phyloP scores from a whole-genome alignment of 2,888 invertebrate species.

The Drosophila neotestacea region DNA sequence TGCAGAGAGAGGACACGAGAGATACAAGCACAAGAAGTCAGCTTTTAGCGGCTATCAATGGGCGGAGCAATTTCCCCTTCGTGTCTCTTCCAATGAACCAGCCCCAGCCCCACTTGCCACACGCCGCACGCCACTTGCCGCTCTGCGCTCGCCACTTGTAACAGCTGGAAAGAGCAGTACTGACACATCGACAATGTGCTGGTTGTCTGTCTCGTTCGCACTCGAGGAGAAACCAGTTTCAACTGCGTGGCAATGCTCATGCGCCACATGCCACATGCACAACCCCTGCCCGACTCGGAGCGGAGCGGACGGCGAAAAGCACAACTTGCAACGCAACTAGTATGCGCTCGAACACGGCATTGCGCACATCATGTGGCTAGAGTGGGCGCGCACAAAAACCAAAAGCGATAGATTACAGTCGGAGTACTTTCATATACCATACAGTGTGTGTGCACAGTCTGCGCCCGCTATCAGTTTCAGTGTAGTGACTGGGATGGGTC shows the following conservation, averaged over 20 bases:
- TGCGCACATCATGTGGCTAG: conserved; percentile 83
- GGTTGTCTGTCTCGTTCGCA: conserved; percentile 49
- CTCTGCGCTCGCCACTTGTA: conserved; percentile 29
- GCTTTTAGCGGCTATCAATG: conserved; percentile 52
- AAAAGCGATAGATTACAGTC: not conserved
- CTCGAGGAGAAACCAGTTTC: conserved; percentile 65
- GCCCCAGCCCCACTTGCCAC: conserved; percentile 38
- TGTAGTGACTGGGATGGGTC: conserved; percentile 15
- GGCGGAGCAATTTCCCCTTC: conserved; percentile 74
- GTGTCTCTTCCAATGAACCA: conserved; percentile 51
- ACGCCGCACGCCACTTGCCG: conserved; percentile 14
- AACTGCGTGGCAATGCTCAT: conserved; percentile 58
- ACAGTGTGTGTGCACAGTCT: conserved; percentile 14
- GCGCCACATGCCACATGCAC: conserved; percentile 55
- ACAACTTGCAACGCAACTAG: conserved; percentile 83
- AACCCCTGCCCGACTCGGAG: conserved; percentile 53
- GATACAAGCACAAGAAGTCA: not conserved
- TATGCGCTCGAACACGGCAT: conserved; percentile 85
- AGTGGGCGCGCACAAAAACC: conserved; percentile 80
- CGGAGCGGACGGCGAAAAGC: conserved; percentile 44
- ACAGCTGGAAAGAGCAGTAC: conserved; percentile 65
- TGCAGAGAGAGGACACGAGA: not conserved
- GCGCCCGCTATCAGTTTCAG: conserved; percentile 28
- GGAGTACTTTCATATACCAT: not conserved
- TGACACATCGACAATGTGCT: conserved; percentile 17